phyloP scores from a whole-genome alignment of 2,888 invertebrate genomes.

The Timandra comae region DNA sequence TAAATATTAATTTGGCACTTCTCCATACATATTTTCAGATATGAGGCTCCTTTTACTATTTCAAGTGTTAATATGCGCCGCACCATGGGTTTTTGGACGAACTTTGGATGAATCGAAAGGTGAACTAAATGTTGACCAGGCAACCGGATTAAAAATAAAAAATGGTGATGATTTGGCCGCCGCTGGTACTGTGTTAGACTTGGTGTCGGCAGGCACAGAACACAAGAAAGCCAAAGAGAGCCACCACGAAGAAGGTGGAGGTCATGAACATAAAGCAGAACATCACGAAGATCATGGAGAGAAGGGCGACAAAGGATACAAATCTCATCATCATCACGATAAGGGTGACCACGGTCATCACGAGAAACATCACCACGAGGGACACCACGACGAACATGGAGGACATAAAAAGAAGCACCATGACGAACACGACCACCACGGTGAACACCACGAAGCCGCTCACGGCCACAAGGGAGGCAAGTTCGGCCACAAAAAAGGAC shows the following conservation, averaged over 20 bases:
- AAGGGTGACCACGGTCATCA: conserved; percentile 87
- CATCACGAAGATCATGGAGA: conserved; percentile 84
- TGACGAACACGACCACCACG: conserved; percentile 85
- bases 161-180: conserved; percentile 29
- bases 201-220: conserved; percentile 68
- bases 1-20: neutral
- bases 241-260: conserved; percentile 81
- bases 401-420: conserved; percentile 89
- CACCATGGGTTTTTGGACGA: conserved; percentile 42
- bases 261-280: conserved; percentile 80
- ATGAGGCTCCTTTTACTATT: conserved; percentile 55
- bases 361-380: conserved; percentile 86
- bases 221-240: conserved; percentile 65
- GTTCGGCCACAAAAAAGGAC: conserved; percentile 88
- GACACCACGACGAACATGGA: conserved; percentile 85
- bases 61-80: conserved; percentile 44
- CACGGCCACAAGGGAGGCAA: conserved; percentile 88
- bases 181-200: conserved; percentile 40
- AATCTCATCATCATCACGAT: conserved; percentile 85
- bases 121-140: conserved; percentile 32
- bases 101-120: conserved; percentile 44
- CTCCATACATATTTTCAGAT: conserved; percentile 25
- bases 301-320: conserved; percentile 88
- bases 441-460: conserved; percentile 85
- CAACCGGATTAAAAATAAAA: conserved; percentile 23